Evolutionary conservation across 2,113 vertebrate genomes (phyloP).

Genomic region (Gobio gobio): DNA sequence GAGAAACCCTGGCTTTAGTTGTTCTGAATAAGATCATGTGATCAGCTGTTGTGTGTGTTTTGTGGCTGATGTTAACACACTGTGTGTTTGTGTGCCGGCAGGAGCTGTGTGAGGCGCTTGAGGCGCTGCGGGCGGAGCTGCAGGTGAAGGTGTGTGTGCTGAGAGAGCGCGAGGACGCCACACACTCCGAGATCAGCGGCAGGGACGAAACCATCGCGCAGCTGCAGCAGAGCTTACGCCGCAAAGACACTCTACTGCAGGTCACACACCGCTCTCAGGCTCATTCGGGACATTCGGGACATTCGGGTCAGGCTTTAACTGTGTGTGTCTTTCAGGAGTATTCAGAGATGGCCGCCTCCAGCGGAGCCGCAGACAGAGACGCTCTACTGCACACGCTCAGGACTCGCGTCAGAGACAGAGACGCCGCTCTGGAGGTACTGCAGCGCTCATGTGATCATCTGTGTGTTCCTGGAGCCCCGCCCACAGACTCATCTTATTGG

Average conservation of each 20-base stretch:
- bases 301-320: background rate
- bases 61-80: too few relatives aligned
- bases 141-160: slow-evolving; percentile 81
- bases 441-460: too few relatives aligned
- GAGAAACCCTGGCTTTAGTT: too few relatives aligned
- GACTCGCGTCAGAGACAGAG: slow-evolving; percentile 87
- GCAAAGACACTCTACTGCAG: slow-evolving; percentile 86
- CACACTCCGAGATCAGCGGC: slow-evolving; percentile 69
- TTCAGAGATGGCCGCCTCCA: slow-evolving; percentile 78
- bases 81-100: slow-evolving; percentile 59
- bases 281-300: background rate
- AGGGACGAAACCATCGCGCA: slow-evolving; percentile 78
- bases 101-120: slow-evolving; percentile 84
- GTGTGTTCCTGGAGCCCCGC: too few relatives aligned
- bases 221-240: slow-evolving; percentile 77
- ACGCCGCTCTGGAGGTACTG: slow-evolving; percentile 87
- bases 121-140: slow-evolving; percentile 82
- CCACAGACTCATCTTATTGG: background rate
- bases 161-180: slow-evolving; percentile 78
- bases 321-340: slow-evolving; percentile 80
- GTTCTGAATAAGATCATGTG: background rate
- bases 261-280: slow-evolving; percentile 62
- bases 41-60: too few relatives aligned
- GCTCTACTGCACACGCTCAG: slow-evolving; percentile 86
- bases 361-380: slow-evolving; percentile 65